Percentiles rank a stretch among this genome's conserved stretches.
These are phyloP conservation scores for Papilio aristodemus DNA, from an alignment of 1,140 invertebrate species.

Conservation along the genomic window DNA sequence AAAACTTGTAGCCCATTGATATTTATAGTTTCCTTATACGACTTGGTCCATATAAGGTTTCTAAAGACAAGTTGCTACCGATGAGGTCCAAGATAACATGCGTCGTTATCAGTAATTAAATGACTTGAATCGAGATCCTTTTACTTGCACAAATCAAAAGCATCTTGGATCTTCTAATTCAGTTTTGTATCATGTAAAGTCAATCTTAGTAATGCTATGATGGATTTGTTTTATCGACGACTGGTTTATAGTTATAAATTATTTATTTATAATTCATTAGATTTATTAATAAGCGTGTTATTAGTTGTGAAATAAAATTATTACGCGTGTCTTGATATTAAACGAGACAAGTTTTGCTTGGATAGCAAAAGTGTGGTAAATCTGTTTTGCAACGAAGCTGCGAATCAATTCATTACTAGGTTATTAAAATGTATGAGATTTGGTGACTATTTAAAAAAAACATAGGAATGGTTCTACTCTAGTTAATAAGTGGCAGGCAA, in stretches of 20 bases:
- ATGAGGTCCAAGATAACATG: background rate
- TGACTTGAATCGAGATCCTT: background rate
- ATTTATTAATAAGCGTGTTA: constrained; percentile 17
- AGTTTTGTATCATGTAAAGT: background rate
- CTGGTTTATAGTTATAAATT: background rate
- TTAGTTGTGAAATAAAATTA: constrained; percentile 15
- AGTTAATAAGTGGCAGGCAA: background rate
- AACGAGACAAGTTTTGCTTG: constrained; percentile 11
- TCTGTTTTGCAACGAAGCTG: constrained; percentile 18
- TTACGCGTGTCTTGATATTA: constrained; percentile 12
- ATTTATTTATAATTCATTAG: constrained; percentile 19
- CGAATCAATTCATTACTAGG: constrained; percentile 8
- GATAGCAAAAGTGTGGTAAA: constrained; percentile 16
- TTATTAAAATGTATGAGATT: constrained; percentile 29
- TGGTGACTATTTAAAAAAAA: constrained; percentile 5
- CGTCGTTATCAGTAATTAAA: background rate
- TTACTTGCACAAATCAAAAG: background rate
- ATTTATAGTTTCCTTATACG: constrained; percentile 1
- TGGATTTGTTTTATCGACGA: background rate
- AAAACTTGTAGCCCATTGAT: background rate
- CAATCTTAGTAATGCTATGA: background rate
- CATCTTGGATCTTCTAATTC: background rate
- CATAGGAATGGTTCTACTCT: background rate
- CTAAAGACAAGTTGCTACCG: background rate
- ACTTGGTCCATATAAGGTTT: background rate